A percentile compares a stretch with the other conserved stretches of the same genome.
Evolutionary conservation across 2,888 invertebrate species (phyloP).

Genomic region (Spodoptera picta): DNA sequence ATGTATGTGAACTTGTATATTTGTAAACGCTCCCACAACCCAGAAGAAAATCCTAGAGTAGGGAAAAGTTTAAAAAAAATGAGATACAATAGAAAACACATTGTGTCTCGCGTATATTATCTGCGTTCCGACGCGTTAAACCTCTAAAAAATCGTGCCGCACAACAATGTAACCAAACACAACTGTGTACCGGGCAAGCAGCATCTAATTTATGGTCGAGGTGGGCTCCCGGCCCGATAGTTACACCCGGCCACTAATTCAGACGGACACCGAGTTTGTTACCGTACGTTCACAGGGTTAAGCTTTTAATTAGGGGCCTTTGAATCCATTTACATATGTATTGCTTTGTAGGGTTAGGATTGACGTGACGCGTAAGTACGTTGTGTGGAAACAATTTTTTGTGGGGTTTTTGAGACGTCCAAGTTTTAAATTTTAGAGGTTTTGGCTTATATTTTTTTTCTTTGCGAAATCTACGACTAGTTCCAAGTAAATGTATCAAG

Average conservation of each 20-base stretch:
- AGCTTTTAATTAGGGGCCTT: constrained; percentile 56
- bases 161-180: constrained; percentile 63
- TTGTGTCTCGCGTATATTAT: too few species aligned
- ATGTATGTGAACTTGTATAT: too few species aligned
- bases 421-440: too few species aligned
- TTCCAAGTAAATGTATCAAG: too few species aligned
- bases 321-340: constrained; percentile 55
- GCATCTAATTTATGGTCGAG: constrained; percentile 86
- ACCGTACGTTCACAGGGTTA: constrained; percentile 53
- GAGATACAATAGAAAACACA: too few species aligned
- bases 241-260: constrained; percentile 82
- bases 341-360: constrained; percentile 24
- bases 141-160: constrained; percentile 35
- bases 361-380: constrained; percentile 8
- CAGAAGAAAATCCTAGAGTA: too few species aligned
- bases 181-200: constrained; percentile 78
- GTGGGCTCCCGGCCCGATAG: constrained; percentile 82
- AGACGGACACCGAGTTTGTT: constrained; percentile 69
- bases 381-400: not conserved
- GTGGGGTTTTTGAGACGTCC: not conserved
- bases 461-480: too few species aligned
- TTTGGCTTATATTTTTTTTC: too few species aligned
- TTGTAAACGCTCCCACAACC: too few species aligned
- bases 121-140: too few species aligned
- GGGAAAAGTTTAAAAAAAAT: too few species aligned